Conservation (phyloP, 2,797 vertebrate genomes). For the Columba guinea region DNA sequence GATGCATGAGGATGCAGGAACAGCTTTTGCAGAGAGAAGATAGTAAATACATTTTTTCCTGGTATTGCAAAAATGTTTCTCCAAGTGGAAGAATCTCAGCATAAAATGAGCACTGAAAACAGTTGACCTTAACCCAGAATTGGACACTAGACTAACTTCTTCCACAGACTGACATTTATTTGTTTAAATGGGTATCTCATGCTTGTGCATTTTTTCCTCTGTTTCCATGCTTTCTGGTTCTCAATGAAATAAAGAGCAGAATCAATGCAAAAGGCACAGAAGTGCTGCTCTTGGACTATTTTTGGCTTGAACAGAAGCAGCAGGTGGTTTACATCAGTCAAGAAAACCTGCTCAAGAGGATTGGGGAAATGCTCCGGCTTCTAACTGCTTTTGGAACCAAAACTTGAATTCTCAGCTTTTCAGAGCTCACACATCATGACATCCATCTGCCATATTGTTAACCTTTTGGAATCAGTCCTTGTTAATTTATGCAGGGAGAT, state of each 20-base stretch:
- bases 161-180: background rate
- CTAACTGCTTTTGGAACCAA: conserved; percentile 28
- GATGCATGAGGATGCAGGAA: background rate
- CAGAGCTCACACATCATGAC: conserved; percentile 3
- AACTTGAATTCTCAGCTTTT: background rate
- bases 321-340: conserved; percentile 42
- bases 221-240: background rate
- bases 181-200: background rate
- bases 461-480: conserved; percentile 13
- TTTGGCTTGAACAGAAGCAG: conserved; percentile 51
- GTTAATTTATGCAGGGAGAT: conserved; percentile 44
- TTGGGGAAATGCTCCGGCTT: conserved; percentile 16
- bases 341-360: background rate
- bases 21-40: background rate
- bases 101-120: background rate
- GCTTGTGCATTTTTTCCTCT: background rate
- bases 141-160: background rate
- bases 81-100: background rate
- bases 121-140: background rate
- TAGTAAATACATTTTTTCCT: background rate
- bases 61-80: background rate
- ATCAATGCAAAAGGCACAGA: background rate
- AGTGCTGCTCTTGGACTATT: conserved; percentile 14
- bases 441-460: conserved; percentile 26
- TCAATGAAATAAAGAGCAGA: background rate